These are phyloP conservation scores for Nansenia antarctica DNA, from an alignment of 2,113 vertebrate species.

Conservation along the genomic window DNA sequence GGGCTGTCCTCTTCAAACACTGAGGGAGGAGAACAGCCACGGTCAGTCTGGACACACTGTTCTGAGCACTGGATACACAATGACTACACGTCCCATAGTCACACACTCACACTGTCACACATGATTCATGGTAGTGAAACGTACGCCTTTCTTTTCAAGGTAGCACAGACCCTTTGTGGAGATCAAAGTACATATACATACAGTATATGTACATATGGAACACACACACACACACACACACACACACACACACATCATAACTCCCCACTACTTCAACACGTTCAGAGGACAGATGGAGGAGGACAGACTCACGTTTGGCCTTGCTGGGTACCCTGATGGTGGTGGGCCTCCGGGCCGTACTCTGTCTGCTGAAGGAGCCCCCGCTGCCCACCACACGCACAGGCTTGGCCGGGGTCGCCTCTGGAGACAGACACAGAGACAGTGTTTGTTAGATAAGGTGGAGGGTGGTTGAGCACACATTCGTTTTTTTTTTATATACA, in stretches of 20 bases:
- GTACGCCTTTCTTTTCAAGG: too few species aligned
- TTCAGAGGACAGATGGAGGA: conserved; percentile 42
- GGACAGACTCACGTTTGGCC: conserved; percentile 69
- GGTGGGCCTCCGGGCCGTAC: conserved; percentile 83
- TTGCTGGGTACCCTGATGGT: conserved; percentile 90
- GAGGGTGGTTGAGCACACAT: too few species aligned
- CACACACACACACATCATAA: not conserved
- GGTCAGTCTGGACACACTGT: not conserved
- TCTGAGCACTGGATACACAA: not conserved
- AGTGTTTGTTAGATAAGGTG: too few species aligned
- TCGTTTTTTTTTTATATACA: too few species aligned
- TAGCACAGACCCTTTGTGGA: too few species aligned
- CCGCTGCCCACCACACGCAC: conserved; percentile 57
- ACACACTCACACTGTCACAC: too few species aligned
- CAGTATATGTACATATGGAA: too few species aligned
- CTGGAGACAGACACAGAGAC: conserved; percentile 65
- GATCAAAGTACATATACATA: too few species aligned
- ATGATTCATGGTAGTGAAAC: not conserved
- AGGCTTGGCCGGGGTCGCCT: conserved; percentile 69
- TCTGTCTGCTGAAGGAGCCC: conserved; percentile 45
- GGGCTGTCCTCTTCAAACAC: conserved; percentile 75
- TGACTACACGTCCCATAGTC: too few species aligned
- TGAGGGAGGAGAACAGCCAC: conserved; percentile 29
- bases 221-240: not conserved
- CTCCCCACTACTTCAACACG: not conserved